These are phyloP conservation scores for Pimpla rufipes DNA, from an alignment of 2,888 invertebrate genomes.

Conservation along the genomic window DNA sequence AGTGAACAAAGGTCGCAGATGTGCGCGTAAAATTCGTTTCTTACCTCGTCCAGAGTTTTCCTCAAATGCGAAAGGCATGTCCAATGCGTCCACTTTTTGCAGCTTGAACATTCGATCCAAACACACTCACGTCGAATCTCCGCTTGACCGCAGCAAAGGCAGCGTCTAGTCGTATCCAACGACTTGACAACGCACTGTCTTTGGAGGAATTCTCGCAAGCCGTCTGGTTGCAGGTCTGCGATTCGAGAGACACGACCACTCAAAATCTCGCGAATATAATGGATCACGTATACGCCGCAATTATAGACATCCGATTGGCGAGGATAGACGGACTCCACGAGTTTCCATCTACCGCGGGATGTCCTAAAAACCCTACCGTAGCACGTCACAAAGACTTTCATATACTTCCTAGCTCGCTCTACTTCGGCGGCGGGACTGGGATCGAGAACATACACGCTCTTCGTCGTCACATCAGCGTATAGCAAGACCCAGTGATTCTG, in stretches of 20 bases:
- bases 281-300: conserved; percentile 42
- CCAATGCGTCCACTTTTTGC: conserved; percentile 22
- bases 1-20: conserved; percentile 33
- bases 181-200: conserved; percentile 23
- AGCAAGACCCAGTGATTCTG: conserved; percentile 24
- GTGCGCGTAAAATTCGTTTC: neutral
- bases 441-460: conserved; percentile 21
- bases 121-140: neutral
- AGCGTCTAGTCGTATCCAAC: conserved; percentile 17
- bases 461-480: conserved; percentile 15
- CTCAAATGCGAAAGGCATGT: conserved; percentile 7
- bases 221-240: conserved; percentile 7
- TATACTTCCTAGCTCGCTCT: neutral
- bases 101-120: conserved; percentile 19
- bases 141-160: conserved; percentile 40
- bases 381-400: conserved; percentile 7
- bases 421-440: conserved; percentile 24
- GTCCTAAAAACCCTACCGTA: conserved; percentile 12
- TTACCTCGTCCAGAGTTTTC: neutral
- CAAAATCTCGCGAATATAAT: conserved; percentile 43
- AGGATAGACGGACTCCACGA: conserved; percentile 25
- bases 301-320: conserved; percentile 48
- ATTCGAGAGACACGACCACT: conserved; percentile 7
- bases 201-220: conserved; percentile 21
- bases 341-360: conserved; percentile 3